Evolutionary conservation across 2,113 vertebrate species (phyloP).

Genomic region (Lipophrys pholis): DNA sequence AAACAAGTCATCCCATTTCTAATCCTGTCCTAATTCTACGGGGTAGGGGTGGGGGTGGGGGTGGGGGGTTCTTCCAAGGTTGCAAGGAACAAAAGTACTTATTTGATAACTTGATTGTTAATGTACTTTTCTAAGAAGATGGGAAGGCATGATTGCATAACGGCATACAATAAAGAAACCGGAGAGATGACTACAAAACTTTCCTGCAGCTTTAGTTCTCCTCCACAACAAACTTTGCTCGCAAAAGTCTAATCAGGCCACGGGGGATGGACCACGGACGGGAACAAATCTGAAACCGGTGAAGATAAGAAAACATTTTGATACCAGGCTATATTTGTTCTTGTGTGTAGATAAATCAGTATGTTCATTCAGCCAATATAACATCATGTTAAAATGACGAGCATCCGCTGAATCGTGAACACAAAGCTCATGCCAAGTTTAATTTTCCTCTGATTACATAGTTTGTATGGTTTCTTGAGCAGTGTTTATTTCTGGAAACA

Average conservation of each 20-base stretch:
- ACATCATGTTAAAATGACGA: background rate
- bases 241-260: conserved; percentile 51
- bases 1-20: conserved; percentile 1
- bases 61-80: too few species aligned
- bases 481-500: background rate
- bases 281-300: conserved; percentile 29
- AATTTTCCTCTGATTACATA: background rate
- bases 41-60: too few species aligned
- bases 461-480: background rate
- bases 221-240: conserved; percentile 34
- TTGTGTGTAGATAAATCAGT: background rate
- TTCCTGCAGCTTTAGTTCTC: conserved; percentile 26
- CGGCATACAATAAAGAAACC: conserved; percentile 15
- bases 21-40: conserved; percentile 33
- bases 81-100: conserved; percentile 24
- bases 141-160: conserved; percentile 10
- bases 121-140: conserved; percentile 48
- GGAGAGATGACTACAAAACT: conserved; percentile 16
- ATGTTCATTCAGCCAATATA: background rate
- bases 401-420: background rate
- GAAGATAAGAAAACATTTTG: conserved; percentile 30
- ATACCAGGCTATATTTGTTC: background rate
- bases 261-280: conserved; percentile 16
- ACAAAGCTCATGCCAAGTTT: background rate
- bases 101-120: conserved; percentile 42